Evolutionary conservation across 2,797 vertebrate species (phyloP), one percentile per base, ranked within the genome.

Genomic region (Lepus oiostolus): DNA sequence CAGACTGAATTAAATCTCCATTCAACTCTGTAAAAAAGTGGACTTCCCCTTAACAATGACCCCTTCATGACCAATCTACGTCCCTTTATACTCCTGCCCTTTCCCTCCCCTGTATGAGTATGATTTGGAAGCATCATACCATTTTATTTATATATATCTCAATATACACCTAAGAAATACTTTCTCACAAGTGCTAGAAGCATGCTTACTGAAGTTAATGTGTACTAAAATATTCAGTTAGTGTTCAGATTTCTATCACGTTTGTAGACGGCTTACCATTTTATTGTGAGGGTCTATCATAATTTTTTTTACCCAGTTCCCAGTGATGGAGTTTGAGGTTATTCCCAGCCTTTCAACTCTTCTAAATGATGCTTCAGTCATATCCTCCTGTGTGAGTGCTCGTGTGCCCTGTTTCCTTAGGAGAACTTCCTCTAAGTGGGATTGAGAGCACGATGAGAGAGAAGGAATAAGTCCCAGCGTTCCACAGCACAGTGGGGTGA

Each of bases 91-190:
- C 10, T 22, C 2, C 26, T 14, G 28, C 38, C 28, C 22, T 17
- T 16, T 38, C 50, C 8, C 4, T 84, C 22, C 19, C 10, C 30
- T 11, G 22, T 47, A 47, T 47, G 42, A 47, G 42, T 90, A 35
- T 85, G 81, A 91, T 76, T 94, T 79, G 82, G 52, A 95, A 82
- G 21, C 35, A 63, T 65, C 8, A 1, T 86, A 68, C 70, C 13
- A 68, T 79, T 95, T 71, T 28, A 89, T 62, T 93, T 87, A n/a
- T 91, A 87, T 70, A 83, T 58, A 96, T 82, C 89, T 91, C 52
- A 85, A 26, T 89, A 47, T 54, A 50, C 28, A 62, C 74, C 28
- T 88, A 70, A 88, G 89, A 94, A 91, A 70, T 79, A 72, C 9
- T n/a, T 83, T 65, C 58, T n/a, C 42, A 58, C 19, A 89, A 47